A percentile compares a stretch with the other conserved stretches of the same genome.
Conservation (phyloP, 2,888 invertebrate genomes). For the Aricia artaxerxes region DNA sequence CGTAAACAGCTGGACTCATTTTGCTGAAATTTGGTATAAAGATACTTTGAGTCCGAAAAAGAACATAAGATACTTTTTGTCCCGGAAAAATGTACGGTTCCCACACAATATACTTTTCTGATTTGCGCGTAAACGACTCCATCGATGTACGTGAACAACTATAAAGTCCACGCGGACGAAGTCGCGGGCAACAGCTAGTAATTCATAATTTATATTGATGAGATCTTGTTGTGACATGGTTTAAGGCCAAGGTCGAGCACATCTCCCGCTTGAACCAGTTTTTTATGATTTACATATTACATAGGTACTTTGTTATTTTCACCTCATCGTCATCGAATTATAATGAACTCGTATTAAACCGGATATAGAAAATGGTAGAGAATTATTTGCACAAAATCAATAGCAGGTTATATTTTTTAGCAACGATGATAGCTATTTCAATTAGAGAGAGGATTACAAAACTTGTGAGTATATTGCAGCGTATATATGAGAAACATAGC, state of each 20-base stretch:
- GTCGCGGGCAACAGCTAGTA: neutral
- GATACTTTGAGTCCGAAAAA: too few relatives aligned
- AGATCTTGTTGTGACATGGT: neutral
- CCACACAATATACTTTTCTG: too few relatives aligned
- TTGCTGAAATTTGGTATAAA: too few relatives aligned
- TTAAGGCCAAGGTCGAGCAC: slow-evolving; percentile 6
- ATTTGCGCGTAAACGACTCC: too few relatives aligned
- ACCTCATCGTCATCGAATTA: neutral
- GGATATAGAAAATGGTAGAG: neutral
- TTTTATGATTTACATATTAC: neutral
- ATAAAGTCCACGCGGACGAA: too few relatives aligned
- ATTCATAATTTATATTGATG: neutral
- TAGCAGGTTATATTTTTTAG: neutral
- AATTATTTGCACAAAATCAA: neutral
- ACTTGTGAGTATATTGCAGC: too few relatives aligned
- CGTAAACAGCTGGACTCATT: too few relatives aligned
- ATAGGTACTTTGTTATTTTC: neutral
- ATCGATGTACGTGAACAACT: too few relatives aligned
- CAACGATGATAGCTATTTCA: neutral
- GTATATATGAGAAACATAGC: too few relatives aligned
- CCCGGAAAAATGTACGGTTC: too few relatives aligned
- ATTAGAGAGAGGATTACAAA: neutral
- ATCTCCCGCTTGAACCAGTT: neutral
- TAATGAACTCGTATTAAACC: neutral
- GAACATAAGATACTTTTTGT: too few relatives aligned